A percentile compares a stretch with the other conserved stretches of the same genome.
Conservation (phyloP, 1,140 invertebrate genomes). For the Samia ricini region DNA sequence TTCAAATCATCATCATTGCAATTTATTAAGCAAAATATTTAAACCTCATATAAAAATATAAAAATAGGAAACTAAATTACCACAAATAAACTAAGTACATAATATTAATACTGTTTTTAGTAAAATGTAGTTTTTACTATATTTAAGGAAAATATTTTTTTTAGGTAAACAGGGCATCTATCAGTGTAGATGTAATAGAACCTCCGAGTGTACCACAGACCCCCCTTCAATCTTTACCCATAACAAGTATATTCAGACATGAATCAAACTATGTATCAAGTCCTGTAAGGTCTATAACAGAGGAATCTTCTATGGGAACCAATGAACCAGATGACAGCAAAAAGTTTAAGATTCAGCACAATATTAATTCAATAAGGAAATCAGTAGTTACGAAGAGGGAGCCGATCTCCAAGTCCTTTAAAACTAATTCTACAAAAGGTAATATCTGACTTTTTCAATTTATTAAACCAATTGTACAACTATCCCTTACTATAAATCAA, state of each 20-base stretch:
- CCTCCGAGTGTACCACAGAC: slow-evolving; percentile 1
- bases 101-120: too few species aligned
- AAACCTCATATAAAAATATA: too few species aligned
- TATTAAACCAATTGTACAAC: too few species aligned
- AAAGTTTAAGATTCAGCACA: slow-evolving; percentile 28
- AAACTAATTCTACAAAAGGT: slow-evolving; percentile 1
- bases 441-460: too few species aligned
- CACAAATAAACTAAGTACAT: too few species aligned
- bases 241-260: slow-evolving; percentile 27
- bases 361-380: slow-evolving; percentile 22
- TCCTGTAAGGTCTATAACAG: slow-evolving; percentile 22
- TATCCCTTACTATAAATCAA: too few species aligned
- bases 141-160: slow-evolving; percentile 20
- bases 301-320: slow-evolving; percentile 21
- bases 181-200: slow-evolving; percentile 36
- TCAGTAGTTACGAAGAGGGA: slow-evolving; percentile 38
- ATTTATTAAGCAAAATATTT: too few species aligned
- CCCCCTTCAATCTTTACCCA: slow-evolving; percentile 21
- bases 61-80: too few species aligned
- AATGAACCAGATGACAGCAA: slow-evolving; percentile 25
- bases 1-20: too few species aligned
- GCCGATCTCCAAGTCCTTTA: slow-evolving; percentile 38
- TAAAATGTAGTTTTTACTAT: too few species aligned
- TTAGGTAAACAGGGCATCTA: slow-evolving; percentile 39
- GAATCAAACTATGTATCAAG: slow-evolving; percentile 34